Evolutionary conservation across 2,888 invertebrate species (phyloP), one percentile per base, ranked within the genome.

Genomic region (Drosophila rubida): DNA sequence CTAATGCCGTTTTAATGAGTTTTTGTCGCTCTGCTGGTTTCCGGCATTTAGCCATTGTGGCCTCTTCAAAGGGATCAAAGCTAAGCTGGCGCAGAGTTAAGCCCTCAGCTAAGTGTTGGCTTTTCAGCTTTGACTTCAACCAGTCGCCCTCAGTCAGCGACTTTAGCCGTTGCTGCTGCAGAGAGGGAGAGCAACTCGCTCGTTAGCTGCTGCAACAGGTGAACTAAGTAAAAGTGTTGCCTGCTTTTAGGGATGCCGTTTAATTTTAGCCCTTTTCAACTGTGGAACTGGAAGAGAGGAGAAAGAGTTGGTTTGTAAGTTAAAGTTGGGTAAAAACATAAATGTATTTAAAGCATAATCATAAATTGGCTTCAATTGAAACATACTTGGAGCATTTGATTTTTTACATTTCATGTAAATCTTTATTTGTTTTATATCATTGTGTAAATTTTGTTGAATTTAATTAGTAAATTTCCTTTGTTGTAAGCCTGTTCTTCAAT

Each of bases 371-470:
- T 9, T 5, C 0, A 19, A 53, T 27, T 19, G 8, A 53, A 42
- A 41, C 2, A 27, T 8, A n/a, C 6, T 11, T 9, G 11, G 9
- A 11, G 13, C 44, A 14, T 8, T n/a, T 45, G 14, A 14, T 25
- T 46, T 30, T 50, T 68, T 86, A 82, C 82, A 82, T 82, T 82
- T 83, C 22, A 82, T 82, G 82, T 82, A 82, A 86, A 83, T 78
- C 69, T 82, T 82, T 82, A 86, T 80, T 81, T 74, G 53, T 69
- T 80, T 80, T 37, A 37, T 37, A 37, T 37, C 49, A 71, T 74
- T 74, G 83, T 82, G 82, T 82, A 82, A 78, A 82, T 82, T 83
- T 82, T 82, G 80, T 82, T 78, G 62, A 63, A 69, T 75, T 78
- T 14, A 60, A 60, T 71, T 57, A 61, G 72, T 78, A 78, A 66